Percentiles rank a stretch among this genome's conserved stretches.
Evolutionary conservation across 2,113 vertebrate species (phyloP).

Genomic region (Buteo buteo): DNA sequence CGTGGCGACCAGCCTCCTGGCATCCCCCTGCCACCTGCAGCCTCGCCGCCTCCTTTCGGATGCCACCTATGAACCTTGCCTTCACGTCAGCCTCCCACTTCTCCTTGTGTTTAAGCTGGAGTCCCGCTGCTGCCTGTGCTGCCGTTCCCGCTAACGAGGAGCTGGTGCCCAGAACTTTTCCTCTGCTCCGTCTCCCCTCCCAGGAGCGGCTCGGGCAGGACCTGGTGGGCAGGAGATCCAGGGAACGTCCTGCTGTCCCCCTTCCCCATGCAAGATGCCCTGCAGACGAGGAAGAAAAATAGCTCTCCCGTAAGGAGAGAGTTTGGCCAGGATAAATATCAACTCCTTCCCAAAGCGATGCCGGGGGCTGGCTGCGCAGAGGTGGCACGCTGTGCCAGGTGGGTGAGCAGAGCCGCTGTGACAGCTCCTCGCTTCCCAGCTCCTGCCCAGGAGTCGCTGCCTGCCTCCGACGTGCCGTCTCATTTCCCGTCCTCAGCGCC

Average conservation of each 20-base stretch:
- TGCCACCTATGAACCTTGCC: not conserved
- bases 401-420: not conserved
- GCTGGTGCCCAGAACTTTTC: not conserved
- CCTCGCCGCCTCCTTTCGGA: not conserved
- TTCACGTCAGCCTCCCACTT: not conserved
- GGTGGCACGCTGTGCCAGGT: not conserved
- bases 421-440: not conserved
- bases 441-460: not conserved
- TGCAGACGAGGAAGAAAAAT: not conserved
- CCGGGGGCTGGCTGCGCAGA: not conserved
- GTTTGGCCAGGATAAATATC: not conserved
- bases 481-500: not conserved
- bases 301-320: not conserved
- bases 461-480: not conserved
- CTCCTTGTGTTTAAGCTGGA: not conserved
- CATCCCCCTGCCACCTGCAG: not conserved
- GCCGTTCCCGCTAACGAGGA: rapidly evolving
- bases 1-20: not conserved
- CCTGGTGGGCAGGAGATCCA: not conserved
- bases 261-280: not conserved
- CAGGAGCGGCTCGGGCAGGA: not conserved
- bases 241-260: not conserved
- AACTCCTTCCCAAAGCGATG: not conserved
- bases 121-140: not conserved
- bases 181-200: not conserved